phyloP scores from a whole-genome alignment of 2,797 vertebrate genomes.

The Coregonus sp. region DNA sequence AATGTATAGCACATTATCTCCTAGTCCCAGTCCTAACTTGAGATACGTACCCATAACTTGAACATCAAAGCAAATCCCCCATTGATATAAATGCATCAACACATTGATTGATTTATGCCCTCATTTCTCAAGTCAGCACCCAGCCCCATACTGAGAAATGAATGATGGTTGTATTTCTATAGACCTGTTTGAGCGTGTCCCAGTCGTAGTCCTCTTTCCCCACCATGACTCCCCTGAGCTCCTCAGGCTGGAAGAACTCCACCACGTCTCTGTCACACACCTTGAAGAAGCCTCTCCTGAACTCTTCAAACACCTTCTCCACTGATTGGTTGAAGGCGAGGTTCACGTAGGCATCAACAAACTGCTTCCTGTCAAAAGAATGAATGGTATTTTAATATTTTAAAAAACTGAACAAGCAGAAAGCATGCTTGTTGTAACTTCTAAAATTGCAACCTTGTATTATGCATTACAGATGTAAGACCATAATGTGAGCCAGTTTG shows the following conservation, averaged over 20 bases:
- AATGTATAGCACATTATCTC: no score
- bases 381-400: neutral
- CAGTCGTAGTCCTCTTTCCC: constrained; percentile 92
- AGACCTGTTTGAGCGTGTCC: constrained; percentile 88
- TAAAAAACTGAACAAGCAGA: neutral
- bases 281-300: constrained; percentile 90
- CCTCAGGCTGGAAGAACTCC: constrained; percentile 90
- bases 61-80: neutral
- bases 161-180: neutral
- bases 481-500: no score
- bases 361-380: constrained; percentile 77
- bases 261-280: constrained; percentile 86
- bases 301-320: constrained; percentile 82
- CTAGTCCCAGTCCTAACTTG: constrained; percentile 43
- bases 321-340: constrained; percentile 89
- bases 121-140: neutral
- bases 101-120: neutral
- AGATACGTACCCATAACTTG: no score
- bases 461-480: neutral
- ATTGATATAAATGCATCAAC: neutral
- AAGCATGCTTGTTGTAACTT: neutral
- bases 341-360: constrained; percentile 83
- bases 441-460: neutral
- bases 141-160: neutral
- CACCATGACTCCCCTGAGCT: constrained; percentile 89